A percentile compares a stretch with the other conserved stretches of the same genome.
Evolutionary conservation across 2,888 invertebrate genomes (phyloP).

Genomic region (Rhogogaster chlorosoma): DNA sequence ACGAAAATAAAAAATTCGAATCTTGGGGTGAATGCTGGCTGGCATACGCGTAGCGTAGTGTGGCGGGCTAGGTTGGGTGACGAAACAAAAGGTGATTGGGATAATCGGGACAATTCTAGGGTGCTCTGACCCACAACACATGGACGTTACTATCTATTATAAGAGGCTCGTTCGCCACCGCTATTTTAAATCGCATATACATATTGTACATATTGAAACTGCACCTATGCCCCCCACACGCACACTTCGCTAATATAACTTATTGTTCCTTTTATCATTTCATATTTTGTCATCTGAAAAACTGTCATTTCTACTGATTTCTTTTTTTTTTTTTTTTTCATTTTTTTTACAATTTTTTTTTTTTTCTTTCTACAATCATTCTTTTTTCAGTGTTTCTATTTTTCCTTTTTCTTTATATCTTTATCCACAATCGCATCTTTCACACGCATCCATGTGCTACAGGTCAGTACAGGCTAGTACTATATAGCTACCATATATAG

Average conservation of each 20-base stretch:
- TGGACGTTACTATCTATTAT: slow-evolving; percentile 69
- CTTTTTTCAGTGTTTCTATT: not conserved
- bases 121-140: slow-evolving; percentile 78
- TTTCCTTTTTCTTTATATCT: not conserved
- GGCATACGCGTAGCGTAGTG: slow-evolving; percentile 64
- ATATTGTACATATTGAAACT: not conserved
- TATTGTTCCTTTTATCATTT: not conserved
- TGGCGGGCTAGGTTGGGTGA: slow-evolving; percentile 69
- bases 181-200: not conserved
- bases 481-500: slow-evolving; percentile 71
- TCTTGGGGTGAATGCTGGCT: slow-evolving; percentile 56
- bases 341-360: not conserved
- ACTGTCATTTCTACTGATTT: not conserved
- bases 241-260: slow-evolving; percentile 36
- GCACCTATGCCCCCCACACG: slow-evolving; percentile 47
- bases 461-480: slow-evolving; percentile 78
- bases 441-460: slow-evolving; percentile 78
- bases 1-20: not conserved
- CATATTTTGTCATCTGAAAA: not conserved
- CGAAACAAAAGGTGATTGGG: slow-evolving; percentile 58
- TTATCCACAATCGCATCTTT: slow-evolving; percentile 56
- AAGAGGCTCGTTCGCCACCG: slow-evolving; percentile 12
- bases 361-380: not conserved
- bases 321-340: not conserved
- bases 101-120: slow-evolving; percentile 64